Evolutionary conservation across 1,140 invertebrate species (phyloP).

Genomic region (Littorina saxatilis): DNA sequence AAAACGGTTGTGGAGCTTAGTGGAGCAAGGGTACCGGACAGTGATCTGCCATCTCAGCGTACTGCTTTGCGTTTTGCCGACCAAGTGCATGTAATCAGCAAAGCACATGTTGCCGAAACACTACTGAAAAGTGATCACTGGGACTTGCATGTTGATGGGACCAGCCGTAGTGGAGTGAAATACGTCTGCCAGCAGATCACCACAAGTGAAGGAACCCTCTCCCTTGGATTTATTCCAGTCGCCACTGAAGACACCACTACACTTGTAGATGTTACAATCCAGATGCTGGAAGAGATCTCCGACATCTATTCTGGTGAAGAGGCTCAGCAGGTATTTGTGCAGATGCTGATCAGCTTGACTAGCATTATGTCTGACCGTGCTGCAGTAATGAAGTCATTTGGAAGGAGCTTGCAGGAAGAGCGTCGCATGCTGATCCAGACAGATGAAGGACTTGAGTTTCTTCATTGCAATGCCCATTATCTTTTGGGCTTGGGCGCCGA

Average conservation of each 20-base stretch:
- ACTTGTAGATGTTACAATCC: neutral
- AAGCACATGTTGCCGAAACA: too few relatives aligned
- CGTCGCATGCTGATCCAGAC: neutral
- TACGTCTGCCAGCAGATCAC: neutral
- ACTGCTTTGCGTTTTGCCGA: too few relatives aligned
- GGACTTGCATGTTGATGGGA: neutral
- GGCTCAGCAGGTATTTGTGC: neutral
- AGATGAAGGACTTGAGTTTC: slow-evolving; percentile 1
- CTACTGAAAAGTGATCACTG: too few relatives aligned
- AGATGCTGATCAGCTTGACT: neutral
- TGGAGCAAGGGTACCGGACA: too few relatives aligned
- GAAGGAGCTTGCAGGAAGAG: neutral
- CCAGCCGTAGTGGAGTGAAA: neutral
- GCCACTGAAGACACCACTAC: neutral
- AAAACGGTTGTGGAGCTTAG: too few relatives aligned
- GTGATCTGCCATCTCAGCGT: too few relatives aligned
- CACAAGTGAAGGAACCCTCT: neutral
- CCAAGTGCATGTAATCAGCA: too few relatives aligned
- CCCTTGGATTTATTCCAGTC: neutral
- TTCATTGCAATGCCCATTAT: neutral
- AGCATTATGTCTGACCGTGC: neutral
- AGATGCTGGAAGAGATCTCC: neutral
- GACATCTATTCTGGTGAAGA: neutral
- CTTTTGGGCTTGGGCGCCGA: neutral
- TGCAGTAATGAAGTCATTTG: neutral